Conservation (phyloP, 23 tunicate genomes). For the Corella eumyota region DNA sequence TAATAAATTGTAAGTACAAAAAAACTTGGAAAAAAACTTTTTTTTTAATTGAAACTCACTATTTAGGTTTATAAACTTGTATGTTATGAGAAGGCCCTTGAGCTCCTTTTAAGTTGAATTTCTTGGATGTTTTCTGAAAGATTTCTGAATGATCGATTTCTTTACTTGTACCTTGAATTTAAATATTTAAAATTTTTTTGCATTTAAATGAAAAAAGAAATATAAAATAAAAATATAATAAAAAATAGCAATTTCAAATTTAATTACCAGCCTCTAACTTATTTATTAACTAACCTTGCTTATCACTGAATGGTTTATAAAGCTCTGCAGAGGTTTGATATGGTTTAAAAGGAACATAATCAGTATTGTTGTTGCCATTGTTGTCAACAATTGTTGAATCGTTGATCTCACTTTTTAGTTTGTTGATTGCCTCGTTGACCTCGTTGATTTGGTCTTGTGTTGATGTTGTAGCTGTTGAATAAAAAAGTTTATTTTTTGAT, state of each 20-base stretch:
- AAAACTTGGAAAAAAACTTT: too few relatives aligned
- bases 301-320: slow-evolving; percentile 2
- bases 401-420: slow-evolving; percentile 15
- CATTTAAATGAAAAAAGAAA: too few relatives aligned
- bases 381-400: slow-evolving; percentile 1
- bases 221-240: too few relatives aligned
- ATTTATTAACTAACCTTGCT: too few relatives aligned
- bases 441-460: not conserved
- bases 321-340: slow-evolving; percentile 13
- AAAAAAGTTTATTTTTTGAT: too few relatives aligned
- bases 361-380: not conserved
- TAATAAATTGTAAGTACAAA: too few relatives aligned
- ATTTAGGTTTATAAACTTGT: too few relatives aligned
- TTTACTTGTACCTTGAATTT: too few relatives aligned
- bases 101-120: slow-evolving; percentile 19
- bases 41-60: too few relatives aligned
- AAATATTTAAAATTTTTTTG: too few relatives aligned
- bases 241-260: too few relatives aligned
- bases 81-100: slow-evolving; percentile 15
- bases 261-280: too few relatives aligned
- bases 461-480: not conserved
- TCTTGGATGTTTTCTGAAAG: not conserved
- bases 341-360: slow-evolving; percentile 11
- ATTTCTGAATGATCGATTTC: not conserved
- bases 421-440: slow-evolving; percentile 25